Evolutionary conservation across 1,140 invertebrate genomes (phyloP), one percentile per base, ranked within the genome.

Genomic region (Asobara japonica): DNA sequence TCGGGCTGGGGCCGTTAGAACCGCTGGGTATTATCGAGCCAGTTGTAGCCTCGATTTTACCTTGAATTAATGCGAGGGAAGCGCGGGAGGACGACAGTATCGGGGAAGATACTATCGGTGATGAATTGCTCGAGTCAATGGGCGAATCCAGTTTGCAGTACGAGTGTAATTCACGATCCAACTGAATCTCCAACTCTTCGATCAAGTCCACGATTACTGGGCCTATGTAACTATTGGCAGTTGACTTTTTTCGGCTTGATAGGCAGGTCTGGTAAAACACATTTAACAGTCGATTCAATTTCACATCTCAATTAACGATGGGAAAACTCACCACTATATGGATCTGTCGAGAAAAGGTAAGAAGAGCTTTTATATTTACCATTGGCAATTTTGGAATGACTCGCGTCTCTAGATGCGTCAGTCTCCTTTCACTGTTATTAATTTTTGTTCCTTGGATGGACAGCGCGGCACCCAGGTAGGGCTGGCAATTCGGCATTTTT

Each of bases 381-480:
- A 74, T 65, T 8, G 82, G 80, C 4, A 79, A 79, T 74, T 80
- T 84, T 0, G 78, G 72, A 0, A 68, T 36, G 20, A 79, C 45
- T 74, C 78, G 84, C 0, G 79, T 76, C n/a, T 85, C 82, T 4
- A 70, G 18, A 2, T 66, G 27, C 60, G n/a, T 74, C 0, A 41
- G 3, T 68, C 79, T 85, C 29, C 78, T 86, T 20, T 83, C 83
- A 16, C 60, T 77, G 10, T 67, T 69, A 0, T 75, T 74, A 16
- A 87, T 81, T 51, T 84, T 82, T 74, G 91, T 91, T 5, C 94
- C 94, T 61, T 93, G 91, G 0, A 95, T 89, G 18, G 91, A 91
- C 10, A 96, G 84, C 48, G 91, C 92, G 66, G 94, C 90, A 1
- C 95, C 95, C 68, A 95, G 90, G 82, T 97, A 97, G 1, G 94